Percentiles rank a stretch among this genome's conserved stretches.
Evolutionary conservation across 2,888 invertebrate genomes (phyloP).

Genomic region (Eupithecia pulchellata): DNA sequence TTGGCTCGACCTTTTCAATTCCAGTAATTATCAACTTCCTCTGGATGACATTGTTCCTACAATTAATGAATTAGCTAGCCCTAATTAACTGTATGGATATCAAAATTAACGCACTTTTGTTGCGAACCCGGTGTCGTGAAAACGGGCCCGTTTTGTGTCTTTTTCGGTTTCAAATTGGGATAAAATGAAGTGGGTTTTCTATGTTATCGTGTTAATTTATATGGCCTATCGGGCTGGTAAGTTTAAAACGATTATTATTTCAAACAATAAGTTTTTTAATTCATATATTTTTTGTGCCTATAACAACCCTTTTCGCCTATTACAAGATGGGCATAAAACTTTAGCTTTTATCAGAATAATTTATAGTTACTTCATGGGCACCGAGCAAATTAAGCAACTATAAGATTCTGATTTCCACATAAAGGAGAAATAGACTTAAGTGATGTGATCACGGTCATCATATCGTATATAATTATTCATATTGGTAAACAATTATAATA

Average conservation of each 20-base stretch:
- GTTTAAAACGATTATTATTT: no score
- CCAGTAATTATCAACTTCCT: conserved; percentile 52
- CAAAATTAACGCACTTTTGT: conserved; percentile 28
- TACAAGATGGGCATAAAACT: no score
- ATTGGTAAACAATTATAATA: background rate
- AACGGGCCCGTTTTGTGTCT: conserved; percentile 13
- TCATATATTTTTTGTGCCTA: no score
- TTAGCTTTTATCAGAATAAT: no score
- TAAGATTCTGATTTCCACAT: no score
- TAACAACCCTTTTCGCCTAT: no score
- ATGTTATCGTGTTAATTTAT: conserved; percentile 65
- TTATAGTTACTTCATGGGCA: no score
- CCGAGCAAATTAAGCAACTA: no score
- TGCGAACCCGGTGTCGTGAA: conserved; percentile 16
- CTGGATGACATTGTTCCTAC: conserved; percentile 53
- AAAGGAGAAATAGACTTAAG: no score
- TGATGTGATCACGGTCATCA: background rate
- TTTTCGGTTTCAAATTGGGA: background rate
- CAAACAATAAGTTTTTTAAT: no score
- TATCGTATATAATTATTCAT: no score
- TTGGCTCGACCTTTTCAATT: conserved; percentile 59
- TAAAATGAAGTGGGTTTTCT: conserved; percentile 71
- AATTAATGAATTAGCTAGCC: conserved; percentile 52
- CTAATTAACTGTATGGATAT: conserved; percentile 46
- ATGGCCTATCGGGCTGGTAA: conserved; percentile 71